Percentiles rank a stretch among this genome's conserved stretches.
Conservation (phyloP, 2,888 invertebrate species). For the Lithophane socia region DNA sequence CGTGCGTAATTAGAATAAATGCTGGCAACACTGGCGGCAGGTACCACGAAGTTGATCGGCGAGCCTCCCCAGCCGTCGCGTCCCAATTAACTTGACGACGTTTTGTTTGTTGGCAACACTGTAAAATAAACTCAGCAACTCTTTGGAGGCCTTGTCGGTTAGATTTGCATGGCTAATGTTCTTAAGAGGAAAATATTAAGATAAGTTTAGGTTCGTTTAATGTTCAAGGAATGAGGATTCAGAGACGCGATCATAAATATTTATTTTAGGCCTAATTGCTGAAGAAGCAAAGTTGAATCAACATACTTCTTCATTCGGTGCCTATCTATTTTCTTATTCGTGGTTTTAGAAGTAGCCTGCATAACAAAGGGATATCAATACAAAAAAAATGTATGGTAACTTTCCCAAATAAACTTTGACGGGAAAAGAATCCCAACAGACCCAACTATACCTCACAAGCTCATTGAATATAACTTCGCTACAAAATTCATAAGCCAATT, state of each 20-base stretch:
- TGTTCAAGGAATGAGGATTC: constrained; percentile 28
- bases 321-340: not conserved
- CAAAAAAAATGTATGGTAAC: not conserved
- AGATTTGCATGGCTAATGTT: constrained; percentile 49
- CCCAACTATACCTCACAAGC: constrained; percentile 22
- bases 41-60: constrained; percentile 55
- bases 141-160: constrained; percentile 39
- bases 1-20: constrained; percentile 76
- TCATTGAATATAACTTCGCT: constrained; percentile 43
- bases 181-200: constrained; percentile 48
- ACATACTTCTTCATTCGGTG: not conserved
- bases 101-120: constrained; percentile 61
- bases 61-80: constrained; percentile 54
- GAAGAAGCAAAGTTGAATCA: not conserved
- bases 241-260: not conserved
- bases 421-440: constrained; percentile 15
- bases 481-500: constrained; percentile 56
- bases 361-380: not conserved
- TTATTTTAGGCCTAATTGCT: constrained; percentile 5
- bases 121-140: constrained; percentile 60
- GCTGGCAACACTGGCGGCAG: constrained; percentile 65
- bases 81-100: constrained; percentile 59
- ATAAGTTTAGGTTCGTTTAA: constrained; percentile 43
- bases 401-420: constrained; percentile 8
- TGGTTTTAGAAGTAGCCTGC: not conserved